Base-by-base conservation (phyloP, 2,888 invertebrate species). In the Drosophila lacicola region DNA sequence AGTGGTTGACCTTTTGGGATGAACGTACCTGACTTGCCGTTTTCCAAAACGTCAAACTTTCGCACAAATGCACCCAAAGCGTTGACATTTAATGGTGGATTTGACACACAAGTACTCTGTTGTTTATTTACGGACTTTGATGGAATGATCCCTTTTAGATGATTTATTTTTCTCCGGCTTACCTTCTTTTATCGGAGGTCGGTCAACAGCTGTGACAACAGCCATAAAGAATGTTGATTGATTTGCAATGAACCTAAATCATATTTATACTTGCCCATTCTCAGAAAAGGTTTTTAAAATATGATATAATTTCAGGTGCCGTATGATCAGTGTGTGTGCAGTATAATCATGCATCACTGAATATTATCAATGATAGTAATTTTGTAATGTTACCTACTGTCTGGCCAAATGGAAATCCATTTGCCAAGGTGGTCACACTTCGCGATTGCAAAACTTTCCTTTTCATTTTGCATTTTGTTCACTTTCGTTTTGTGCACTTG, bases 81-180 rank as follows among this genome's bases (percentile, higher is more conserved):
- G 90, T 88, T 91, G 91, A 91, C 91, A 91, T 91, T 91, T 90
- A 90, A 91, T 91, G 90, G 91, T 91, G 88, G 84, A 91, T 91
- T 91, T 91, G 91, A 91, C 91, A 91, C 90, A 90, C 91, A 91
- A 91, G 91, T 90, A 90, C 91, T 82, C 62, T 47, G 51, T 55
- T 79, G 56, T 58, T 61, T 70, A 50, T 70, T 70, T 64, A 69
- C 42, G 53, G 44, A 45, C 49, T 56, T 34, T 46, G 61, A 66
- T 61, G 61, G 53, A 46, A 17, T 54, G 54, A 61, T 55, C 71
- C 45, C 53, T 47, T 41, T 11, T 51, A 73, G 79, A 85, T 88
- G 85, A 88, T 82, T 82, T 84, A 82, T 82, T 82, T 78, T 61
- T 25, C 51, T 58, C 76, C 54, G 61, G 49, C 21, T 61, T 67